phyloP scores from a whole-genome alignment of 2,888 invertebrate genomes.

The Drosophila macrothrix region DNA sequence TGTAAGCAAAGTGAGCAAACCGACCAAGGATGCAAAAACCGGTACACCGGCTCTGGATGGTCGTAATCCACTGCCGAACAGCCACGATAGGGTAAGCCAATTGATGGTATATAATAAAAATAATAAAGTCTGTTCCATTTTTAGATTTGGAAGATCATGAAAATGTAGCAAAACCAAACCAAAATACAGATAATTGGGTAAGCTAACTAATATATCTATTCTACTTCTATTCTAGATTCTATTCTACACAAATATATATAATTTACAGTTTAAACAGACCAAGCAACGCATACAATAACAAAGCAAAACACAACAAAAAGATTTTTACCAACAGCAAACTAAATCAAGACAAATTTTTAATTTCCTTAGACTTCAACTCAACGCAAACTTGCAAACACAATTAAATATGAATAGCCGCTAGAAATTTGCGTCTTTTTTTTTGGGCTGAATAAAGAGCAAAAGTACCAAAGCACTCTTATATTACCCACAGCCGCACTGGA shows the following conservation, averaged over 20 bases:
- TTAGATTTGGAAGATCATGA: constrained; percentile 72
- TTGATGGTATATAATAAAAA: background rate
- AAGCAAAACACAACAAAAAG: background rate
- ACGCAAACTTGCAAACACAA: constrained; percentile 3
- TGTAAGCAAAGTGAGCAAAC: constrained; percentile 5
- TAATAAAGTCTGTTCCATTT: background rate
- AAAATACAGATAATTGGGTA: background rate
- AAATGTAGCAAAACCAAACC: constrained; percentile 49
- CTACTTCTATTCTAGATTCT: background rate
- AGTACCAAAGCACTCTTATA: constrained; percentile 69
- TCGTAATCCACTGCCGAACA: constrained; percentile 18
- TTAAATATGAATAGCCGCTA: constrained; percentile 39
- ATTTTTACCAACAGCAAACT: background rate
- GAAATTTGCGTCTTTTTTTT: constrained; percentile 2
- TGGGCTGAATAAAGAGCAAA: constrained; percentile 72
- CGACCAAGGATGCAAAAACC: constrained; percentile 8
- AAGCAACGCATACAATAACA: background rate
- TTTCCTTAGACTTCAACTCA: background rate
- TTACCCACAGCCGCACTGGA: constrained; percentile 53
- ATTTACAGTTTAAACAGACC: background rate
- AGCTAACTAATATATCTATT: too few relatives aligned
- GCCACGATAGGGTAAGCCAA: constrained; percentile 61
- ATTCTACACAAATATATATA: accelerated
- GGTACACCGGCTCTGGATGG: constrained; percentile 1
- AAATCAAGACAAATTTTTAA: background rate